phyloP scores from a whole-genome alignment of 2,113 vertebrate genomes.

The Oncorhynchus keta region DNA sequence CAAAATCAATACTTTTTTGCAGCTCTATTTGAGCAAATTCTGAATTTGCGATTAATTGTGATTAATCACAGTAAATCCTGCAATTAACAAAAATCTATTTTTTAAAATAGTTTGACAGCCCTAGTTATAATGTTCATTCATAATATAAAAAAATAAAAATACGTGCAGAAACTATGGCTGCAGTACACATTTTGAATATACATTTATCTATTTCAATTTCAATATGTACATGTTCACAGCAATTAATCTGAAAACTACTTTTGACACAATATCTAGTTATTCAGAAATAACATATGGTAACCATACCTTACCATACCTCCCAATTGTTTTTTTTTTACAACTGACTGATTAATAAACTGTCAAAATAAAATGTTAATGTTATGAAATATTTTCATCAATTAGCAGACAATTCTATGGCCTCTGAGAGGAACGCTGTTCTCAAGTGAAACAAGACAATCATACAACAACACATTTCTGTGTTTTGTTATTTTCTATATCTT shows the following conservation, averaged over 20 bases:
- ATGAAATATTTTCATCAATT: too few relatives aligned
- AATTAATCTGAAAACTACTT: neutral
- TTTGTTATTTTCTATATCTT: neutral
- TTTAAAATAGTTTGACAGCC: too few relatives aligned
- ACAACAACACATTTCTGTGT: too few relatives aligned
- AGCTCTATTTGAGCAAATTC: too few relatives aligned
- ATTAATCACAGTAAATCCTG: too few relatives aligned
- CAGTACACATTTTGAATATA: neutral
- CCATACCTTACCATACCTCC: neutral
- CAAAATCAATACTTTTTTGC: too few relatives aligned
- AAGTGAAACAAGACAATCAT: neutral
- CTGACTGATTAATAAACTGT: neutral
- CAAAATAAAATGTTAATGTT: too few relatives aligned
- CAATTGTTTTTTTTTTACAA: too few relatives aligned
- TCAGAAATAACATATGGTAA: neutral
- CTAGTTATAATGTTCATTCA: constrained; percentile 15
- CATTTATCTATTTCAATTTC: neutral
- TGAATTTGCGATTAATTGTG: too few relatives aligned
- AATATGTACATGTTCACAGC: neutral
- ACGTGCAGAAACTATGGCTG: too few relatives aligned
- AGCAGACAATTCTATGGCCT: neutral
- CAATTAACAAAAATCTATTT: too few relatives aligned
- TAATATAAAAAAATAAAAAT: too few relatives aligned
- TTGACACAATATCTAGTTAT: neutral
- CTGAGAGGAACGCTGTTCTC: neutral